Evolutionary conservation across 2,113 vertebrate species (phyloP).

Genomic region (Cavia aperea): DNA sequence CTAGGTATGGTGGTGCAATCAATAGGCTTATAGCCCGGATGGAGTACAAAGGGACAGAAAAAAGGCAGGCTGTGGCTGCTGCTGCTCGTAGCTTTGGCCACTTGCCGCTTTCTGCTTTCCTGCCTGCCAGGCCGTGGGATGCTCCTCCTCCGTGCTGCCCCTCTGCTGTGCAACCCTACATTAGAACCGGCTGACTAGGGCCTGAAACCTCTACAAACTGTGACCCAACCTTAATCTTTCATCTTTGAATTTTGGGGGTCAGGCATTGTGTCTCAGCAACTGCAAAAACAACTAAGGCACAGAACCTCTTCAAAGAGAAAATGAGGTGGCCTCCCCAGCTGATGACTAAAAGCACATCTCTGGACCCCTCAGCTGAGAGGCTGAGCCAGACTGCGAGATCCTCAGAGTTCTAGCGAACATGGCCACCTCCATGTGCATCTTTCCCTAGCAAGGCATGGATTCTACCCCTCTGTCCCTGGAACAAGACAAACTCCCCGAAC

Average conservation of each 20-base stretch:
- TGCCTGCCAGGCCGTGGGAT: not conserved
- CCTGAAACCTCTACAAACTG: not conserved
- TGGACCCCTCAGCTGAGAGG: not conserved
- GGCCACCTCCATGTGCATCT: not conserved
- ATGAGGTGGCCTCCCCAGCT: not conserved
- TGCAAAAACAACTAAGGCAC: not conserved
- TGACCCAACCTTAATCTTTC: not conserved
- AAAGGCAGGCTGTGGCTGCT: not conserved
- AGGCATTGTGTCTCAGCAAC: not conserved
- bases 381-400: not conserved
- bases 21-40: not conserved
- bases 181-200: not conserved
- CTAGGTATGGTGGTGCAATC: not conserved
- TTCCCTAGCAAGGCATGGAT: not conserved
- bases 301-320: not conserved
- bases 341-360: not conserved
- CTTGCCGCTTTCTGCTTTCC: not conserved
- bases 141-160: not conserved
- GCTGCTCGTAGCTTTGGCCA: not conserved
- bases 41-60: not conserved
- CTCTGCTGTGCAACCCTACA: not conserved
- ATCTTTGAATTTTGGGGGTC: not conserved
- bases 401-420: not conserved
- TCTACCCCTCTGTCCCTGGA: not conserved
- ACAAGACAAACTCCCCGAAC: not conserved